Base-by-base conservation (phyloP, 2,113 vertebrate species). In the Caranx melampygus region DNA sequence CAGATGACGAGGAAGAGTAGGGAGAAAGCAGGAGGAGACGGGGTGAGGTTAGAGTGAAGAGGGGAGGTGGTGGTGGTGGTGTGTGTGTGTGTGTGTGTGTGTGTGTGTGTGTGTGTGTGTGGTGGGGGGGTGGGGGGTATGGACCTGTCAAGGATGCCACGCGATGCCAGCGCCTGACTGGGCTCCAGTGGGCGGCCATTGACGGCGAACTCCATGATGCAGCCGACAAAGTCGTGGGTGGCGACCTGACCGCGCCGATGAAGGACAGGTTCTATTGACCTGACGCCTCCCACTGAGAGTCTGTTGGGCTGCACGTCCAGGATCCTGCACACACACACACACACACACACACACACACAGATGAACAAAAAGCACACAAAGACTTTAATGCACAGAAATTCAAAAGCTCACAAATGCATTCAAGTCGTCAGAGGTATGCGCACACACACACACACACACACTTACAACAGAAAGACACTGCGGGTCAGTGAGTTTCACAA, bases 141-240 rank as follows among this genome's bases (percentile, higher is more conserved):
- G 0, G 93, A 99, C 98, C 96, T 97, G 94, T 99, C 97, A 79
- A 98, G 91, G 91, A 99, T 97, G 89, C 97, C 97, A 79, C 95
- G 96, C 35, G 97, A 95, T 77, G 96, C 94, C 93, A 99, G 82
- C 26, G 98, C 97, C 84, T 99, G 98, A 85, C 96, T 96, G 65
- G 98, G 98, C 85, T 99, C 98, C 94, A 99, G 93, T 1, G 98
- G 98, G 67, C 97, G 96, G 47, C 98, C 98, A 0, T 99, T 99
- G 87, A 99, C 96, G n/a, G 97, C 97, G 42, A 99, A 96, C 92
- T 99, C 98, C 97, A 99, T 99, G 94, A 99, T 96, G 88, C 98
- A 99, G 82, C 98, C 98, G 2, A 98, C 95, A 77, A 99, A 99
- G 90, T 99, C 98, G 31, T 99, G 97, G 72, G 97, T 96, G 91